These are phyloP conservation scores for Tetanocera ferruginea DNA, from an alignment of 2,888 invertebrate species.

Conservation along the genomic window DNA sequence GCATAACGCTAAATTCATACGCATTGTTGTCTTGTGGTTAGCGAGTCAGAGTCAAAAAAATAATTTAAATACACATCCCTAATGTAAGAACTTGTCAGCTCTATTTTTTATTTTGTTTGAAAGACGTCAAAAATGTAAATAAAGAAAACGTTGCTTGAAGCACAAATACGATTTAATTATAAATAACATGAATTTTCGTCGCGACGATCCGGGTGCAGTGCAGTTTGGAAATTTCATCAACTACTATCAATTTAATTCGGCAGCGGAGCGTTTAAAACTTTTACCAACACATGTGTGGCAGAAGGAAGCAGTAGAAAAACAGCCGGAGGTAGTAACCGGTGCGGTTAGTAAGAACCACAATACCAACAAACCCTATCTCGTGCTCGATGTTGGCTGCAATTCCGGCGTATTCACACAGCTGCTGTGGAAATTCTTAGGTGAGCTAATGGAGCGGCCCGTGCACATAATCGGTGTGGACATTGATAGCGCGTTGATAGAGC, in stretches of 20 bases:
- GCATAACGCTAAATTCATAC: too few relatives aligned
- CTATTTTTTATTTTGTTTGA: too few relatives aligned
- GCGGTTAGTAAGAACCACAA: not conserved
- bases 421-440: constrained; percentile 51
- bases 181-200: constrained; percentile 59
- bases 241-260: constrained; percentile 86
- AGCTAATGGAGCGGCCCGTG: constrained; percentile 47
- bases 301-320: constrained; percentile 51
- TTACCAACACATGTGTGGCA: constrained; percentile 72
- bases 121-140: too few relatives aligned
- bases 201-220: constrained; percentile 81
- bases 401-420: constrained; percentile 79
- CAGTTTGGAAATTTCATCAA: constrained; percentile 88
- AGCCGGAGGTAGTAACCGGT: not conserved
- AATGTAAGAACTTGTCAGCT: too few relatives aligned
- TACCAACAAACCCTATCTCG: constrained; percentile 66
- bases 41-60: too few relatives aligned
- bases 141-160: too few relatives aligned
- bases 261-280: constrained; percentile 76
- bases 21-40: too few relatives aligned
- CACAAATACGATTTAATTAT: not conserved
- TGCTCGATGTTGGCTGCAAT: constrained; percentile 78
- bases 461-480: constrained; percentile 79
- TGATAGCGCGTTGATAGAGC: constrained; percentile 78
- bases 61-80: too few relatives aligned